Evolutionary conservation across 2,113 vertebrate genomes (phyloP), one percentile per base, ranked within the genome.

Genomic region (Stictonetta naevosa): DNA sequence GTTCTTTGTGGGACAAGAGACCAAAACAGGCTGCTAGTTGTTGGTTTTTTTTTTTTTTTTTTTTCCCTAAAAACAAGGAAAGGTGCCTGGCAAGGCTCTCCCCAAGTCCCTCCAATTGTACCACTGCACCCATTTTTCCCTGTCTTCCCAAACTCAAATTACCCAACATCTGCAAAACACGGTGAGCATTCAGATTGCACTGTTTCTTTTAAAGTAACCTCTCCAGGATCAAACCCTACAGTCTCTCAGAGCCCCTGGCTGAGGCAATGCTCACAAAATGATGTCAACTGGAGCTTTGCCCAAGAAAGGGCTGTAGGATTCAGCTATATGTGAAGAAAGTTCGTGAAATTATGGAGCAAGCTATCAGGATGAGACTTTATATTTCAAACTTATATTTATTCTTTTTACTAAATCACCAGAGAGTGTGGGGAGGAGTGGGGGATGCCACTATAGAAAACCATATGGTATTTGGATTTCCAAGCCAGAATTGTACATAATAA

Each of bases 371-470:
- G 80, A 88, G 40, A 80, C 34, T 79, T 78, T 14, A 11, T 59
- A 94, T 77, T 94, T 95, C 78, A 93, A 95, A 52, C 3, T 22
- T 62, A 15, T 46, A 91, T 83, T 92, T 91, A 76, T 77, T 55
- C 52, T 66, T 92, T 83, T 59, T 52, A 93, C 46, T 86, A 86
- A 90, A 95, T 80, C 84, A 86, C 50, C 0, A 0, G 72, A 66
- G 71, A 84, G 17, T 2, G 2, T 53, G 48, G 58, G 55, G 62
- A 94, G 52, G n/a, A 77, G 58, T 76, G 40, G n/a, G 12, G 28
- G 28, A 77, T 85, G 50, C 72, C 90, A 86, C 90, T 88, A 66
- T 15, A 92, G 50, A 93, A 96, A 96, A 90, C 78, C 85, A 95
- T 78, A 90, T 44, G 84, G 59, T 56, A 36, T 69, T 88, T 80